Conservation (phyloP, 2,888 invertebrate species). For the Steinernema scapterisci region DNA sequence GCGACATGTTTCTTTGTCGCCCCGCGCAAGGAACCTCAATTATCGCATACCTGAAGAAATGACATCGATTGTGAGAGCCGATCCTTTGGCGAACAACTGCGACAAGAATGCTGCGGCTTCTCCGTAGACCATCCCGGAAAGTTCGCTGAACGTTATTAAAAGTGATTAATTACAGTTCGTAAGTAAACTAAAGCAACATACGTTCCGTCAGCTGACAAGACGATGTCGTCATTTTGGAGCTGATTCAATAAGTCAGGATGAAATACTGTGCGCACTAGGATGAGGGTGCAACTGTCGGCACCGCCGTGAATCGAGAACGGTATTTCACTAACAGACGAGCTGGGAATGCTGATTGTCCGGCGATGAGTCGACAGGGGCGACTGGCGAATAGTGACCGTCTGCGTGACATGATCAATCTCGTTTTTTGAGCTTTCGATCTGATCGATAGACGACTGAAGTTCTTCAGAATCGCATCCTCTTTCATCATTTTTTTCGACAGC, state of each 20-base stretch:
- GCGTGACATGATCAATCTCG: constrained; percentile 20
- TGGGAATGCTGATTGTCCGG: background rate
- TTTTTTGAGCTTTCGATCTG: constrained; percentile 16
- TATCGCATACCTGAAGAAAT: constrained; percentile 23
- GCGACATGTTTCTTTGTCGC: constrained; percentile 6
- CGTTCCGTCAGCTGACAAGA: constrained; percentile 41
- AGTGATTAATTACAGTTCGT: background rate
- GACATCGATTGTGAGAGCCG: constrained; percentile 18
- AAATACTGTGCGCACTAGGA: constrained; percentile 38
- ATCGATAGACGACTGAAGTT: constrained; percentile 25
- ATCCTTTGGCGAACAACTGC: constrained; percentile 17
- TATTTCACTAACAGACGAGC: background rate
- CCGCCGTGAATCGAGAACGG: constrained; percentile 36
- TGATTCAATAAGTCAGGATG: constrained; percentile 35
- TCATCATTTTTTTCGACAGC: constrained; percentile 12
- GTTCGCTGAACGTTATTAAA: constrained; percentile 34
- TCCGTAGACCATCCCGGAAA: constrained; percentile 38
- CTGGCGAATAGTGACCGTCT: background rate
- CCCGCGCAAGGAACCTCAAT: constrained; percentile 1
- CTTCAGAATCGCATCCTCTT: constrained; percentile 18
- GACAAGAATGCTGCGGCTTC: constrained; percentile 41
- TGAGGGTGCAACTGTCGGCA: constrained; percentile 42
- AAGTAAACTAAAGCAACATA: constrained; percentile 34
- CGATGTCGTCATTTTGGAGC: constrained; percentile 39
- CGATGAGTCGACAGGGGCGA: background rate